These are phyloP conservation scores for Hozukius guyotensis DNA, from an alignment of 2,797 vertebrate genomes.

Conservation along the genomic window DNA sequence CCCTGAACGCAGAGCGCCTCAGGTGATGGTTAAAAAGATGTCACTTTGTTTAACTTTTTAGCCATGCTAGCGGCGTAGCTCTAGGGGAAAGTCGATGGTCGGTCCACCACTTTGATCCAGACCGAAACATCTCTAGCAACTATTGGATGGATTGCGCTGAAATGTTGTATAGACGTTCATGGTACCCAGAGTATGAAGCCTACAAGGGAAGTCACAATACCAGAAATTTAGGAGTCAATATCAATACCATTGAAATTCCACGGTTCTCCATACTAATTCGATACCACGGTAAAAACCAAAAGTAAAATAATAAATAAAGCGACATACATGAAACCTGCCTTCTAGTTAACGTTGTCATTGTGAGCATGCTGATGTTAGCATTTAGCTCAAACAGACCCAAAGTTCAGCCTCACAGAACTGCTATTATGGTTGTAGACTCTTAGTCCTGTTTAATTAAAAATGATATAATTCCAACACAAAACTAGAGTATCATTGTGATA, in stretches of 20 bases:
- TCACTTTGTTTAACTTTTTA: not conserved
- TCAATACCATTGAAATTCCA: too few species aligned
- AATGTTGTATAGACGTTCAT: not conserved
- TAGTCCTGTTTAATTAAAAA: too few species aligned
- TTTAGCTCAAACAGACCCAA: not conserved
- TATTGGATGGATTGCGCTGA: not conserved
- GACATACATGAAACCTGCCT: too few species aligned
- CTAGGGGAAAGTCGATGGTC: not conserved
- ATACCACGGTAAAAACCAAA: too few species aligned
- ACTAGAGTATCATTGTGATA: not conserved
- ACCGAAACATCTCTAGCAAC: not conserved
- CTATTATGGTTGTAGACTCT: not conserved
- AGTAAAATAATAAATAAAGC: too few species aligned
- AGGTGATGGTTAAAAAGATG: not conserved
- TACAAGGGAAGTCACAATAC: too few species aligned
- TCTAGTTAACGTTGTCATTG: not conserved
- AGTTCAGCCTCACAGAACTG: not conserved
- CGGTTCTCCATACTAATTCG: too few species aligned
- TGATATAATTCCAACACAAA: not conserved
- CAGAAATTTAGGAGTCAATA: too few species aligned
- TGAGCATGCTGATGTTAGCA: not conserved
- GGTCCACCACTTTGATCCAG: not conserved
- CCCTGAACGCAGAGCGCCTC: not conserved
- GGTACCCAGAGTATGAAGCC: not conserved
- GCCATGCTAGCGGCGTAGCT: not conserved